phyloP scores from a whole-genome alignment of 2,113 vertebrate genomes.

The Centropus bengalensis region DNA sequence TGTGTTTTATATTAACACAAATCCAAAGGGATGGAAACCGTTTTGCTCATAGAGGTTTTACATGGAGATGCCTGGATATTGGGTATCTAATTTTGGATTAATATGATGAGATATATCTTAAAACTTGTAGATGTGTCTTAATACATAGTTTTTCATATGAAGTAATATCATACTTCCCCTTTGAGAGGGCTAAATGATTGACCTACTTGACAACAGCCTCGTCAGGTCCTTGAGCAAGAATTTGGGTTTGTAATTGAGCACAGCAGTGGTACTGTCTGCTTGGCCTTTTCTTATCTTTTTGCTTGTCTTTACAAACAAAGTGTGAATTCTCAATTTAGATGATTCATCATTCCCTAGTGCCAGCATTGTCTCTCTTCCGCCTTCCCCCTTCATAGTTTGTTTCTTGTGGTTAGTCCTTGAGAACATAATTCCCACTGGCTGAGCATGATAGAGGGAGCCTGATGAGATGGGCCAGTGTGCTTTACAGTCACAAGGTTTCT shows the following conservation, averaged over 20 bases:
- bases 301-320: neutral
- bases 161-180: neutral
- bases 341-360: neutral
- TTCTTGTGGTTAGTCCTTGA: neutral
- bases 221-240: neutral
- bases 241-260: neutral
- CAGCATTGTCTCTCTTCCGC: neutral
- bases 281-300: neutral
- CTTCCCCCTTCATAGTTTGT: neutral
- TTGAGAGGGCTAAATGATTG: neutral
- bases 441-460: rapidly evolving
- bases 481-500: neutral
- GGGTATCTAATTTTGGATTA: neutral
- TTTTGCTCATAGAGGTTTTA: neutral
- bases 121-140: neutral
- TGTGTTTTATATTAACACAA: neutral
- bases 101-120: neutral
- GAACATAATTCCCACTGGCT: neutral
- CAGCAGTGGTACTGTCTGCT: neutral
- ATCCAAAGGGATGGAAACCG: neutral
- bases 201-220: neutral
- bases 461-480: neutral
- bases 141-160: neutral
- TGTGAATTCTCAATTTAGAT: neutral
- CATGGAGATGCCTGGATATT: neutral